phyloP scores from a whole-genome alignment of 2,113 vertebrate species.

The Turnix velox region DNA sequence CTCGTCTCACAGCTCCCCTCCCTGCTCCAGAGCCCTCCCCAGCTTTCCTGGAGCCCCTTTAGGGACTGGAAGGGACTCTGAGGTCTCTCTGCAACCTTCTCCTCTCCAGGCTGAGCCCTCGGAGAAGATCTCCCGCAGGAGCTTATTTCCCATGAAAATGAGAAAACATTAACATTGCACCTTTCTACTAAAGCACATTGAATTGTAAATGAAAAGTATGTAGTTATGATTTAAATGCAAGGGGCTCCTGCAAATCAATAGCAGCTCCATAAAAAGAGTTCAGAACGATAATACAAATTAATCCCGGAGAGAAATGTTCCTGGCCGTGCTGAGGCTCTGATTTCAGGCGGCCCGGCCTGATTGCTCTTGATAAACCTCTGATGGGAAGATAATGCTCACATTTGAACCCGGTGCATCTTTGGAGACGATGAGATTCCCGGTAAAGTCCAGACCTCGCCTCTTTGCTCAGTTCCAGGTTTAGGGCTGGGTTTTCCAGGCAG shows the following conservation, averaged over 20 bases:
- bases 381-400: neutral
- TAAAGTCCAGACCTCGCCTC: accelerated
- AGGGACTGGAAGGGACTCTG: no score
- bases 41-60: no score
- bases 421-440: neutral
- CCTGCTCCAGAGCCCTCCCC: no score
- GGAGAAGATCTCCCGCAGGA: neutral
- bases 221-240: neutral
- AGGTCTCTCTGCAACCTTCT: no score
- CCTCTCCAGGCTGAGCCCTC: no score
- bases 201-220: neutral
- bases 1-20: no score
- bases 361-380: neutral
- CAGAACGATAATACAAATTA: neutral
- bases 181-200: neutral
- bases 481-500: neutral
- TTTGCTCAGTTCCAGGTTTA: accelerated
- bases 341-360: neutral
- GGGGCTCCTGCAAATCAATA: neutral
- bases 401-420: neutral
- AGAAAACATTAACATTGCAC: neutral
- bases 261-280: neutral
- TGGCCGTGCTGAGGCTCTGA: neutral
- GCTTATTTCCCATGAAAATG: neutral
- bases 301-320: neutral